Conservation (phyloP, 2,888 invertebrate species). For the Osmoderma eremita region DNA sequence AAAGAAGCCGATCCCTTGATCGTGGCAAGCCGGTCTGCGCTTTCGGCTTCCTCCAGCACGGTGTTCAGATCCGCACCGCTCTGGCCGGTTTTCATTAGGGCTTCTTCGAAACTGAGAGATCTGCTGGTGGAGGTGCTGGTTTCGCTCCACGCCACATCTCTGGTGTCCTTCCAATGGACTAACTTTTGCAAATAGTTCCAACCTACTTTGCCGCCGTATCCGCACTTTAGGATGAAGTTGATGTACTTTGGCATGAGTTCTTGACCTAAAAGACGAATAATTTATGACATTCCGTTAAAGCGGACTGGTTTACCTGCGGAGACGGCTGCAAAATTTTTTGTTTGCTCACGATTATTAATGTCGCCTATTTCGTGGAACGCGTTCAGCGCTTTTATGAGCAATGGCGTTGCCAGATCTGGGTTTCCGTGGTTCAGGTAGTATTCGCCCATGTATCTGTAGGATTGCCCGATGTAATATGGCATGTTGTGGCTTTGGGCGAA, state of each 20-base stretch:
- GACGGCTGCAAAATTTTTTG: conserved; percentile 57
- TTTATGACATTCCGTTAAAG: not conserved
- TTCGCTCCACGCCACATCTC: conserved; percentile 51
- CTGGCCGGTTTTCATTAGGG: conserved; percentile 4
- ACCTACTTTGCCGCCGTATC: conserved; percentile 43
- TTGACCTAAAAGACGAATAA: conserved; percentile 49
- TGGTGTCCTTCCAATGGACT: conserved; percentile 56
- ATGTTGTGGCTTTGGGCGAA: conserved; percentile 53
- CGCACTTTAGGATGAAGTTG: conserved; percentile 50
- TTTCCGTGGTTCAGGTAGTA: conserved; percentile 57
- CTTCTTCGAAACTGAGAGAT: conserved; percentile 22
- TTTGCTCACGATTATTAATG: conserved; percentile 53
- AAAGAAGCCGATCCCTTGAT: too few species aligned
- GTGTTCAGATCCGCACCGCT: conserved; percentile 29
- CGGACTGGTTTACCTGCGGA: conserved; percentile 52
- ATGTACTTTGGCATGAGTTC: conserved; percentile 55
- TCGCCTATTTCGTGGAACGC: conserved; percentile 52
- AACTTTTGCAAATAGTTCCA: conserved; percentile 50
- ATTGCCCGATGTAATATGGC: conserved; percentile 56
- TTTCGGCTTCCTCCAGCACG: conserved; percentile 3
- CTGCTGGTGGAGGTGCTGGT: not conserved
- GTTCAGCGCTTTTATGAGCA: conserved; percentile 55
- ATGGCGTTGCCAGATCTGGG: conserved; percentile 54
- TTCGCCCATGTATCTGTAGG: conserved; percentile 59
- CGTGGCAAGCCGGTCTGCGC: too few species aligned